These are phyloP conservation scores for Bombus haemorrhoidalis DNA, from an alignment of 1,140 invertebrate genomes.

Conservation along the genomic window DNA sequence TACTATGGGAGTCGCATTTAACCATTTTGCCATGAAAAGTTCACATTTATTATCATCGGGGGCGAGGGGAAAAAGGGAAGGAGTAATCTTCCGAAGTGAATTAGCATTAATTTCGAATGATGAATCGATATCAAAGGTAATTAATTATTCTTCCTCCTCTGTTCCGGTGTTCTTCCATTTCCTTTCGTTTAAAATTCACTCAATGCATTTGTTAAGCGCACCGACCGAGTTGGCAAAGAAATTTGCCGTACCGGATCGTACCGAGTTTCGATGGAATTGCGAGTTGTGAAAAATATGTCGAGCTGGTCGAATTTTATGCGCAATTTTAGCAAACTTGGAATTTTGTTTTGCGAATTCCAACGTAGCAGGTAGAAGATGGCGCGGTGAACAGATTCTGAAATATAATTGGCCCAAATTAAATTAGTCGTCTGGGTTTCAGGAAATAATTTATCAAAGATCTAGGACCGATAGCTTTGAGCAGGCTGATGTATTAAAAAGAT, in stretches of 20 bases:
- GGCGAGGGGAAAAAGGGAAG: too few species aligned
- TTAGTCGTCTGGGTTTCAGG: not conserved
- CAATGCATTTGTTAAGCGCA: not conserved
- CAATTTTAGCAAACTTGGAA: not conserved
- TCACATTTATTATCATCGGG: not conserved
- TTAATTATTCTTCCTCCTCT: conserved; percentile 1
- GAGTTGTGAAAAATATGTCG: not conserved
- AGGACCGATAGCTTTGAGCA: not conserved
- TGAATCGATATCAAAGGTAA: not conserved
- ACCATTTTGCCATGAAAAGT: not conserved
- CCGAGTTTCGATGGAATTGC: not conserved
- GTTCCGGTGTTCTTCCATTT: not conserved
- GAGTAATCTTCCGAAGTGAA: not conserved
- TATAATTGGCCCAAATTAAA: not conserved
- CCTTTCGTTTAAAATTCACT: not conserved
- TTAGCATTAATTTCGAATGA: not conserved
- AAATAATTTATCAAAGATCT: not conserved
- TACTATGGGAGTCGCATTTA: not conserved
- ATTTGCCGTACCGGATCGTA: not conserved
- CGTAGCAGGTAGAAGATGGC: too few species aligned
- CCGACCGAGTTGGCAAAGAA: not conserved
- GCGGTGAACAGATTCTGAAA: too few species aligned
- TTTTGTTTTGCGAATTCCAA: not conserved
- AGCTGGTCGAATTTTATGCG: not conserved
- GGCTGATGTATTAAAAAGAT: not conserved